These are phyloP conservation scores for Pheosia gnoma DNA, from an alignment of 2,888 invertebrate genomes.

Conservation along the genomic window DNA sequence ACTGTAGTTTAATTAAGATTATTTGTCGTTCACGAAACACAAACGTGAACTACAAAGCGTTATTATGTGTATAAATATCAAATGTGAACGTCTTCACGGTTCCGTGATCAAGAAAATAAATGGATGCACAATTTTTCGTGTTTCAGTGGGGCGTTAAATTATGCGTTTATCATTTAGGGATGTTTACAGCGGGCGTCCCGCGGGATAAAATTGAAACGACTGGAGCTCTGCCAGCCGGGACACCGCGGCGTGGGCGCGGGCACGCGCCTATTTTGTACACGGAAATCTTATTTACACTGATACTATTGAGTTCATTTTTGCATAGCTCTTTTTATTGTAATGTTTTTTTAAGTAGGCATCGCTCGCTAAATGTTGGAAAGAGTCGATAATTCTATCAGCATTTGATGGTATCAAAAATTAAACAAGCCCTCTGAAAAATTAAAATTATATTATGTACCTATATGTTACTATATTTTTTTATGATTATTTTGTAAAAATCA, in stretches of 20 bases:
- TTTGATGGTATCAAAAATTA: no score
- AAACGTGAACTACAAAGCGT: slow-evolving; percentile 3
- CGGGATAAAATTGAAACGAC: slow-evolving; percentile 81
- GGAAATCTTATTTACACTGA: neutral
- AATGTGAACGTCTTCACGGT: slow-evolving; percentile 68
- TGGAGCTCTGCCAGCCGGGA: slow-evolving; percentile 73
- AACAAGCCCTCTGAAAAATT: no score
- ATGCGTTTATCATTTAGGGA: slow-evolving; percentile 82
- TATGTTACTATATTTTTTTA: no score
- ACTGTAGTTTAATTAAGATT: slow-evolving; percentile 20
- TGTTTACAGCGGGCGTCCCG: slow-evolving; percentile 76
- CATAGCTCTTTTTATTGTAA: neutral
- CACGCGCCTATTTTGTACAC: slow-evolving; percentile 1
- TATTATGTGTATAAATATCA: slow-evolving; percentile 45
- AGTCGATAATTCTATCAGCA: no score
- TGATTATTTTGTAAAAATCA: no score
- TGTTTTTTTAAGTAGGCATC: no score
- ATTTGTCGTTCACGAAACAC: slow-evolving; percentile 20
- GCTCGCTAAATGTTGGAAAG: no score
- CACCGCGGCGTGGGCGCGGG: slow-evolving; percentile 30
- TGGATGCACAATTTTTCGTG: slow-evolving; percentile 74
- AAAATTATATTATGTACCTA: no score
- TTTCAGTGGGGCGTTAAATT: slow-evolving; percentile 76
- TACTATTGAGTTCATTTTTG: neutral
- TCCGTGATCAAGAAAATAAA: slow-evolving; percentile 71